Percentiles rank a stretch among this genome's conserved stretches.
Conservation (phyloP, 2,113 vertebrate species). For the Anguilla rostrata region DNA sequence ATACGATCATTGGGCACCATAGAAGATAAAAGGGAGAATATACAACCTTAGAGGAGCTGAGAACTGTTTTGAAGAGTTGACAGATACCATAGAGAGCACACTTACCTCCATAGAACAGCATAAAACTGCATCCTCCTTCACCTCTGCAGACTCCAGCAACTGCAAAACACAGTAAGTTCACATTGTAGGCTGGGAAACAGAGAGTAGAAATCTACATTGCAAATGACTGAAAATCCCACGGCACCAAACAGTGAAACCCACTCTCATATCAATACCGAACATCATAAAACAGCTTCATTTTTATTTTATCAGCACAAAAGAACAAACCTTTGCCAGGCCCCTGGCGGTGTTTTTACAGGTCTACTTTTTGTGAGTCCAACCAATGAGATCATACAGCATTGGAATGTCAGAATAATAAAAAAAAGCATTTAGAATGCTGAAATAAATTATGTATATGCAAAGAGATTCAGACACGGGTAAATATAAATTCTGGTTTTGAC, state of each 20-base stretch:
- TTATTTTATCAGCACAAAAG: neutral
- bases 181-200: neutral
- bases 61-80: neutral
- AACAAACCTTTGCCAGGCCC: too few relatives aligned
- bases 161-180: constrained; percentile 55
- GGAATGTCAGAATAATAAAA: neutral
- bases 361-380: neutral
- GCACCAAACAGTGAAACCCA: neutral
- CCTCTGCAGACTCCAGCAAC: constrained; percentile 91
- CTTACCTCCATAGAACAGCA: constrained; percentile 98
- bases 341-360: neutral
- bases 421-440: neutral
- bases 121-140: constrained; percentile 94
- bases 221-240: neutral
- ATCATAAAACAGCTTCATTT: neutral
- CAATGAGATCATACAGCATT: neutral
- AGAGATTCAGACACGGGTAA: neutral
- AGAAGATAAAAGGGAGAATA: neutral
- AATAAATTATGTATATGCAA: neutral
- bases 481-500: neutral
- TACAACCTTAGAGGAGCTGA: neutral
- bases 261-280: neutral
- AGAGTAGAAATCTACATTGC: neutral
- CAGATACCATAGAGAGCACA: neutral
- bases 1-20: neutral